Conservation (phyloP, 2,113 vertebrate species). For the Alces alces region DNA sequence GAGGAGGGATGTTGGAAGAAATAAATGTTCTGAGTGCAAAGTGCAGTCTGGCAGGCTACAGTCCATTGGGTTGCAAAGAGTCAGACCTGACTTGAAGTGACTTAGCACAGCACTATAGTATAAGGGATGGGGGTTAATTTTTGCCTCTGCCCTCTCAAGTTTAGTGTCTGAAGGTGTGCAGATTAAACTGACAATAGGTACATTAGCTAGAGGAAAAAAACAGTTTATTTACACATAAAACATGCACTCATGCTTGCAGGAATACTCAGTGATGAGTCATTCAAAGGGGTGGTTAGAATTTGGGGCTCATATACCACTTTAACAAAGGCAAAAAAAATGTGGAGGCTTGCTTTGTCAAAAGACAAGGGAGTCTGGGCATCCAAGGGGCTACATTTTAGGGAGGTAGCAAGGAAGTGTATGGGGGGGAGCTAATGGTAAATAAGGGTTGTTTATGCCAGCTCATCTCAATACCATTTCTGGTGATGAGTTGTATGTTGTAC, state of each 20-base stretch:
- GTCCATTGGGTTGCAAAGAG: background rate
- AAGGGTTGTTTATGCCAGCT: background rate
- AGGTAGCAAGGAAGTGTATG: background rate
- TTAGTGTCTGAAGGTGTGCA: background rate
- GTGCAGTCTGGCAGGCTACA: background rate
- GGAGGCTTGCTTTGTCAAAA: background rate
- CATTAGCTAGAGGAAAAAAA: background rate
- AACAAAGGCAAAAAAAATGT: background rate
- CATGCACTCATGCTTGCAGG: background rate
- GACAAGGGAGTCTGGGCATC: background rate
- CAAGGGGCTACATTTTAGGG: background rate
- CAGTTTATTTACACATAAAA: background rate
- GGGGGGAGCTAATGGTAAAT: background rate
- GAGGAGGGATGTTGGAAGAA: background rate
- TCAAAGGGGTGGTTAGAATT: background rate
- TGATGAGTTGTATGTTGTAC: background rate
- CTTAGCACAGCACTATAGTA: background rate
- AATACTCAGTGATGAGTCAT: background rate
- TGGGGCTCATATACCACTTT: background rate
- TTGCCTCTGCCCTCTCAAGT: background rate
- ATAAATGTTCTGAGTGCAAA: background rate
- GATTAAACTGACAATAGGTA: background rate
- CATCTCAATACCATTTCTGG: background rate
- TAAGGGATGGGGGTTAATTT: background rate
- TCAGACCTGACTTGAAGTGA: background rate